These are phyloP conservation scores for Drosophila quadrilineata DNA, from an alignment of 1,140 invertebrate species.

Conservation along the genomic window DNA sequence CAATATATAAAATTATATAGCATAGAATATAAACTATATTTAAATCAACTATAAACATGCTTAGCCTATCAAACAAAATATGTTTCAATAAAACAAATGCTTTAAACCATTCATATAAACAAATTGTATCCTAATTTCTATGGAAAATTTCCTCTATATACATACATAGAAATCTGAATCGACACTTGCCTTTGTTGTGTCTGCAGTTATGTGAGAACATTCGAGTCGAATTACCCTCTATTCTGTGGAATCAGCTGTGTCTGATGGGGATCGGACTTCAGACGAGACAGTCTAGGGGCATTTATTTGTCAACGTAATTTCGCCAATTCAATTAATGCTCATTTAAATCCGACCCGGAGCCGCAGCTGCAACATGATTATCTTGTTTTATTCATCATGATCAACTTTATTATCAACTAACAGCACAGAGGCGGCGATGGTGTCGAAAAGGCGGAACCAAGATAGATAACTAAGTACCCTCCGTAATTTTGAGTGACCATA, in stretches of 20 bases:
- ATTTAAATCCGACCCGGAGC: constrained; percentile 58
- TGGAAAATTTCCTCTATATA: constrained; percentile 75
- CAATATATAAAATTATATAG: too few relatives aligned
- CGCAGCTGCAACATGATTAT: constrained; percentile 5
- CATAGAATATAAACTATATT: constrained; percentile 13
- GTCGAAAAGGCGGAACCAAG: constrained; percentile 29
- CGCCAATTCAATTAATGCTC: constrained; percentile 79
- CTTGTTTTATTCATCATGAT: constrained; percentile 3
- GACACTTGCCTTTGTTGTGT: constrained; percentile 1
- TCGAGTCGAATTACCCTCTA: constrained; percentile 22
- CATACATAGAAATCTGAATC: too few relatives aligned
- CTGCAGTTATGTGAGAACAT: constrained; percentile 18
- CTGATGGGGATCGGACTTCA: background rate
- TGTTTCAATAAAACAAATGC: constrained; percentile 38
- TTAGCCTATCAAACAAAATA: constrained; percentile 23
- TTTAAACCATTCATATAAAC: constrained; percentile 19
- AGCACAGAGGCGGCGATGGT: too few relatives aligned
- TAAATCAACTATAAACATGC: too few relatives aligned
- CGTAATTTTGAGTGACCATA: too few relatives aligned
- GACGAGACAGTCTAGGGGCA: background rate
- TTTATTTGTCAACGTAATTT: constrained; percentile 73
- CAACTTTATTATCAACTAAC: constrained; percentile 14
- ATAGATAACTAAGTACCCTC: too few relatives aligned
- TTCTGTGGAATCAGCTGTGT: constrained; percentile 26
- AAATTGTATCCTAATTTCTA: constrained; percentile 37